phyloP scores from a whole-genome alignment of 2,888 invertebrate genomes.

The Trissonchulus latispiculum region DNA sequence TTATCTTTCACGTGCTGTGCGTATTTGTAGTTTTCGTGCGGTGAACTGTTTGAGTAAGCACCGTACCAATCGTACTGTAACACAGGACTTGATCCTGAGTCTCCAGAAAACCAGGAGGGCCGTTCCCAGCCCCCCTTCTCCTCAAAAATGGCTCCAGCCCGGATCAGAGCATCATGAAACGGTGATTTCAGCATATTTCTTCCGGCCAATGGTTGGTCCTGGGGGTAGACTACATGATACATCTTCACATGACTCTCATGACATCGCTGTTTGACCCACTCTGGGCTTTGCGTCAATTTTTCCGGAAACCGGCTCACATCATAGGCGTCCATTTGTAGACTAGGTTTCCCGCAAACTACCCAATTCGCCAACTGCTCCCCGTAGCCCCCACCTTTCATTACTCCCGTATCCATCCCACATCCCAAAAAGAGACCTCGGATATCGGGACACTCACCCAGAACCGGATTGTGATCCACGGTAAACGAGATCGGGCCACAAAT shows the following conservation, averaged over 20 bases:
- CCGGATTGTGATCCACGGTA: conserved; percentile 78
- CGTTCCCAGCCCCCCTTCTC: conserved; percentile 77
- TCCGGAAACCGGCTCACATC: conserved; percentile 69
- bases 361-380: conserved; percentile 73
- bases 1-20: conserved; percentile 62
- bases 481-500: conserved; percentile 58
- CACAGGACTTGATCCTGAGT: conserved; percentile 29
- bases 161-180: conserved; percentile 59
- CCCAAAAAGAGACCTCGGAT: conserved; percentile 66
- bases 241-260: conserved; percentile 82
- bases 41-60: conserved; percentile 58
- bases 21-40: conserved; percentile 60
- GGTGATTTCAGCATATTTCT: conserved; percentile 60
- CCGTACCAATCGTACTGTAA: conserved; percentile 71
- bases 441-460: conserved; percentile 58
- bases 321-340: conserved; percentile 71
- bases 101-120: conserved; percentile 55
- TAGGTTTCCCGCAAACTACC: conserved; percentile 70
- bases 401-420: conserved; percentile 78
- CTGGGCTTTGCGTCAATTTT: conserved; percentile 58
- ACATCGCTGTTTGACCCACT: conserved; percentile 69
- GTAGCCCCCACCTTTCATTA: conserved; percentile 81
- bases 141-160: conserved; percentile 74
- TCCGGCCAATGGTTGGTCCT: conserved; percentile 71
- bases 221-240: conserved; percentile 67